Evolutionary conservation across 2,113 vertebrate genomes (phyloP).

Genomic region (Phalacrocorax pelagicus): DNA sequence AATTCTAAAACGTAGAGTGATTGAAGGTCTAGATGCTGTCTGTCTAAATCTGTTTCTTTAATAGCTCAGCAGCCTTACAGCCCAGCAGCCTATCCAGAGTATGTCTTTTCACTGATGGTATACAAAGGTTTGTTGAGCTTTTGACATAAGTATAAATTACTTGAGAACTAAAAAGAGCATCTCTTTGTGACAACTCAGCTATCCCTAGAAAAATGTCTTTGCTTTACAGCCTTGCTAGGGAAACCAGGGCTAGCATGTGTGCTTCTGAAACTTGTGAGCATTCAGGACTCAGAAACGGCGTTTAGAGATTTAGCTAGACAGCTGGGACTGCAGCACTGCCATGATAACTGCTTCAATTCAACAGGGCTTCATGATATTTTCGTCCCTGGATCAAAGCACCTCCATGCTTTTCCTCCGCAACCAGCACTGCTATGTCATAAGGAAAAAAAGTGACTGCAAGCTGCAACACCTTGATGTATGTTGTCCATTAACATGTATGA

Average conservation of each 20-base stretch:
- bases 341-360: background rate
- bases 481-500: background rate
- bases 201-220: background rate
- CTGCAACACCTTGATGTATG: background rate
- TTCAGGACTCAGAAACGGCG: background rate
- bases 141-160: background rate
- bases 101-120: background rate
- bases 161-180: background rate
- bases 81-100: background rate
- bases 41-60: background rate
- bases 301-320: background rate
- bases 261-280: background rate
- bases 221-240: background rate
- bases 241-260: background rate
- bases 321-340: background rate
- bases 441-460: background rate
- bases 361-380: background rate
- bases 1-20: background rate
- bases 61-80: background rate
- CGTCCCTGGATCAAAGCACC: background rate
- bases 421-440: background rate
- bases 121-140: background rate
- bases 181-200: background rate
- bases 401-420: background rate
- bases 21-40: background rate